Evolutionary conservation across 2,797 vertebrate species (phyloP).

Genomic region (Premnoplex brunnescens): DNA sequence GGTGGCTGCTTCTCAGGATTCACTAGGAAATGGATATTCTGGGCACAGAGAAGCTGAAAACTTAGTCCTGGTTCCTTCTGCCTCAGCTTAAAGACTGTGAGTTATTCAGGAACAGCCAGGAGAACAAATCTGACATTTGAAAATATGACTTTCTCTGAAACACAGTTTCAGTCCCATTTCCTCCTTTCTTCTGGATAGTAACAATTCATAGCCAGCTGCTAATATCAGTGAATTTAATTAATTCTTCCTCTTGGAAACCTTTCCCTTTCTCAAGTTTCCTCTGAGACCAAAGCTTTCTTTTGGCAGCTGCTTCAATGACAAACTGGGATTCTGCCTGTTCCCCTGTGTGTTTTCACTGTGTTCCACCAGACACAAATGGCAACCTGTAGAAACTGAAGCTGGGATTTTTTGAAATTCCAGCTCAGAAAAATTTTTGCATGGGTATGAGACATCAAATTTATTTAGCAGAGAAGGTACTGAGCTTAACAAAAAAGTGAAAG

Average conservation of each 20-base stretch:
- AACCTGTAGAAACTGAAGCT: neutral
- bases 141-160: neutral
- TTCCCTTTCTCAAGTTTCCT: neutral
- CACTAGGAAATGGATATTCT: neutral
- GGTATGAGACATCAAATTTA: neutral
- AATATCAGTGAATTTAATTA: neutral
- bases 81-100: neutral
- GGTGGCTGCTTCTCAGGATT: neutral
- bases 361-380: rapidly evolving
- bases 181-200: neutral
- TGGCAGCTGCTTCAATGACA: neutral
- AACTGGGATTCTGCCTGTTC: neutral
- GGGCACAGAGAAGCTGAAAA: neutral
- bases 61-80: neutral
- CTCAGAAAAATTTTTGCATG: neutral
- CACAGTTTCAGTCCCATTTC: neutral
- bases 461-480: neutral
- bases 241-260: neutral
- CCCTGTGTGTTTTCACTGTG: neutral
- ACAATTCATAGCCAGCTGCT: neutral
- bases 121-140: neutral
- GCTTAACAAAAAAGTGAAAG: neutral
- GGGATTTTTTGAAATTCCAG: neutral
- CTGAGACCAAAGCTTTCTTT: neutral
- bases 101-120: neutral